phyloP scores from a whole-genome alignment of 2,797 vertebrate genomes.

The Betta splendens region DNA sequence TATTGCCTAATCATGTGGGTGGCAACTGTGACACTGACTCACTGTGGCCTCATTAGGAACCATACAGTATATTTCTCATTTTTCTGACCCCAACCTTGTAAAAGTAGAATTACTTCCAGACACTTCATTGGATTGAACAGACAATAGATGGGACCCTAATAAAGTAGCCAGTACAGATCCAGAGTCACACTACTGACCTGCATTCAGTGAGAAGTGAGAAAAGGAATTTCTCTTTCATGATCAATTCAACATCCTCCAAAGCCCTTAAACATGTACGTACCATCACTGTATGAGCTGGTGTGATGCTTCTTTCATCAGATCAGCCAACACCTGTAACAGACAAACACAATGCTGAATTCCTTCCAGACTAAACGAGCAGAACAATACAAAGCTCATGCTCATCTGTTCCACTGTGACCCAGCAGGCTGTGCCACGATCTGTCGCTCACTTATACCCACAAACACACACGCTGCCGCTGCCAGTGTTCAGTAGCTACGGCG shows the following conservation, averaged over 20 bases:
- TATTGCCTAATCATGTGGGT: no score
- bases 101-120: no score
- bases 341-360: constrained; percentile 6
- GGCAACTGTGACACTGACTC: no score
- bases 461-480: constrained; percentile 17
- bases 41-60: no score
- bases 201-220: neutral
- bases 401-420: neutral
- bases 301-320: constrained; percentile 5
- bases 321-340: constrained; percentile 27
- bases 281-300: accelerated
- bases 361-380: neutral
- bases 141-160: no score
- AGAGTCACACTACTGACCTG: neutral
- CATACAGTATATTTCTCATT: no score
- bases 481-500: constrained; percentile 40
- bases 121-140: no score
- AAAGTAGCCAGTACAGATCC: no score
- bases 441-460: no score
- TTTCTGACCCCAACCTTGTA: no score
- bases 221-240: no score
- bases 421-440: constrained; percentile 19
- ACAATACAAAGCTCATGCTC: neutral
- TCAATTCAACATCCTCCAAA: no score
- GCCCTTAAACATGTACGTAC: constrained; percentile 19